Evolutionary conservation across 1,140 invertebrate species (phyloP).

Genomic region (Chlorops oryzae): DNA sequence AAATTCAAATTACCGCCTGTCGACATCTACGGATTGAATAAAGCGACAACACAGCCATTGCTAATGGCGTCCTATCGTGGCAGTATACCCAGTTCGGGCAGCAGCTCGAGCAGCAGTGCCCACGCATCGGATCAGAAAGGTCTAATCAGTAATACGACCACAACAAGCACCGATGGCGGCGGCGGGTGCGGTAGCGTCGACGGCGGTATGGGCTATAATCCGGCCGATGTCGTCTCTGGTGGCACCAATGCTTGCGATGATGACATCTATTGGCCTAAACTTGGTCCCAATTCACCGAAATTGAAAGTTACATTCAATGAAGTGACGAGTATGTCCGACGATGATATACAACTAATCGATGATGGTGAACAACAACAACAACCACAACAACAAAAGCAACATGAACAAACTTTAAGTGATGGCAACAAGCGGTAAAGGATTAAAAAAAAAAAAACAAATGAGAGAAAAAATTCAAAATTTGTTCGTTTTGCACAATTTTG

Average conservation of each 20-base stretch:
- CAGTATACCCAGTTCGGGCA: conserved; percentile 27
- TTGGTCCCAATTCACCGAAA: conserved; percentile 60
- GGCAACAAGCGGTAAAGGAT: no score
- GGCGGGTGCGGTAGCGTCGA: conserved; percentile 4
- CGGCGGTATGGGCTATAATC: background rate
- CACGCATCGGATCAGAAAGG: no score
- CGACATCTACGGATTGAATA: conserved; percentile 35
- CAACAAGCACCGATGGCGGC: no score
- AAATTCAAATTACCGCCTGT: conserved; percentile 61
- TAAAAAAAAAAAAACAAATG: no score
- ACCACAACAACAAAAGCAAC: no score
- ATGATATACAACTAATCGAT: conserved; percentile 45
- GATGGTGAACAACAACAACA: conserved; percentile 47
- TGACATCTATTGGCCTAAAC: conserved; percentile 72
- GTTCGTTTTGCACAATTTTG: no score
- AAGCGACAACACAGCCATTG: conserved; percentile 39
- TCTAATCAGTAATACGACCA: no score
- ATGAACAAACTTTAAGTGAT: no score
- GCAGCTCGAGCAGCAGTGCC: conserved; percentile 37
- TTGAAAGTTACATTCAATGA: conserved; percentile 73
- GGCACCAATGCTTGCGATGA: conserved; percentile 50
- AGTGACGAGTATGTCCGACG: conserved; percentile 59
- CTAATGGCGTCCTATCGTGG: conserved; percentile 31
- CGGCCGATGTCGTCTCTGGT: no score
- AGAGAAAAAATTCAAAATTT: no score